Percentiles rank a stretch among this genome's conserved stretches.
Evolutionary conservation across 2,888 invertebrate species (phyloP).

Genomic region (Mythimna pallens): DNA sequence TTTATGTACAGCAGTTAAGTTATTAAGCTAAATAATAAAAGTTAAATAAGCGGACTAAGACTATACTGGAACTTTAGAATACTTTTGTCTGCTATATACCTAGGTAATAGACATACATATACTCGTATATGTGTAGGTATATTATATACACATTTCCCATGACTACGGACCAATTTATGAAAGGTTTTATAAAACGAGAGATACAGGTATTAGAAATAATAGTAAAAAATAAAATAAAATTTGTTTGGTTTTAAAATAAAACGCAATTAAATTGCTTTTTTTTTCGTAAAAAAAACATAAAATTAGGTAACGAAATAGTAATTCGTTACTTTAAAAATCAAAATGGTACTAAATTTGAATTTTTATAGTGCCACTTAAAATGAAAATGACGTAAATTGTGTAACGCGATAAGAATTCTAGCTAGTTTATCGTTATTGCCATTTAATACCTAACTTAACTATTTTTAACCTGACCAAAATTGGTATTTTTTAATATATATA

Average conservation of each 20-base stretch:
- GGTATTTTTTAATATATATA: too few relatives aligned
- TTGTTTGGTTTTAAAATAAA: too few relatives aligned
- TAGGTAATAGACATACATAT: neutral
- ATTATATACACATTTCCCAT: neutral
- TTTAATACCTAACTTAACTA: neutral
- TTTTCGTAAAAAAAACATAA: too few relatives aligned
- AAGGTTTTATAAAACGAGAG: neutral
- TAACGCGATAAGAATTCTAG: conserved; percentile 34
- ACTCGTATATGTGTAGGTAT: too few relatives aligned
- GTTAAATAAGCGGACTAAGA: too few relatives aligned
- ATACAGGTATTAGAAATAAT: neutral
- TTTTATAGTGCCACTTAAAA: conserved; percentile 25
- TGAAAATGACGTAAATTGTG: conserved; percentile 43
- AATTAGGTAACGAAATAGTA: neutral
- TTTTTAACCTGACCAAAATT: conserved; percentile 29
- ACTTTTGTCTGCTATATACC: neutral
- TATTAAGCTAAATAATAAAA: too few relatives aligned
- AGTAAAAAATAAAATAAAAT: too few relatives aligned
- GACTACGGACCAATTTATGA: neutral
- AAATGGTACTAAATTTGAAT: neutral
- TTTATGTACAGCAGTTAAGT: neutral
- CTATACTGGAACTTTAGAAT: neutral
- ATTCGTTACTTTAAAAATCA: neutral
- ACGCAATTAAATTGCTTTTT: neutral
- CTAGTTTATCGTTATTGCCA: conserved; percentile 22